Evolutionary conservation across 92 coral and sea anemone species (phyloP), one percentile per base, ranked within the genome.

Genomic region (Nematostella vectensis): DNA sequence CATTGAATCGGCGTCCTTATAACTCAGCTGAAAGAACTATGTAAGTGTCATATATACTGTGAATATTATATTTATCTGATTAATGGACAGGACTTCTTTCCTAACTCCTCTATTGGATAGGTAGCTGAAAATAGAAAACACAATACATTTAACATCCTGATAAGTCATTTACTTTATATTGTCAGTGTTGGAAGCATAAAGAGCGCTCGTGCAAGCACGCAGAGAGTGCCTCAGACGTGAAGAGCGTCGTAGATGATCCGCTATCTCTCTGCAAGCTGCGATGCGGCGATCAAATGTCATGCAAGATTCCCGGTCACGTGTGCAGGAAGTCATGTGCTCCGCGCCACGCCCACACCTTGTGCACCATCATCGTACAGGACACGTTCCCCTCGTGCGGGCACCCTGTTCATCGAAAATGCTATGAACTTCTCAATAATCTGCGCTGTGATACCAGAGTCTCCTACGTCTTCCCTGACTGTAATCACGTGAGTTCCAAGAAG

Each of bases 271-370:
- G 69, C 21, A 25, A 45, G 1, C 38, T 22, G 36, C 49, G 31
- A 25, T 60, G 67, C 28, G 56, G 67, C 18, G 55, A 44, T 2
- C 57, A 27, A n/a, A 29, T 25, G 1, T 38, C 37, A n/a, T 60
- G 67, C 51, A 22, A 51, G 25, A 44, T 25, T 15, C 51, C 51
- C 4, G 51, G 51, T 45, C 67, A 60, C 30, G 18, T 23, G 11
- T 60, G 67, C 24, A 44, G 17, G 19, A 44, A 36, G 40, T 33
- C 58, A 1, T 60, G 67, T 43, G 38, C 21, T 25, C 55, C 55
- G 3, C 21, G 13, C 2, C 67, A 60, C 21, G 1, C 1, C 1
- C 67, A 60, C 19, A 27, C 55, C 16, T 21, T 21, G 26, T 60
- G 67, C 36, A 6, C 51, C 23, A 4, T 9, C 4, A 4, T 17